Base-by-base conservation (phyloP, 2,888 invertebrate genomes). In the Exephanes ischioxanthus region DNA sequence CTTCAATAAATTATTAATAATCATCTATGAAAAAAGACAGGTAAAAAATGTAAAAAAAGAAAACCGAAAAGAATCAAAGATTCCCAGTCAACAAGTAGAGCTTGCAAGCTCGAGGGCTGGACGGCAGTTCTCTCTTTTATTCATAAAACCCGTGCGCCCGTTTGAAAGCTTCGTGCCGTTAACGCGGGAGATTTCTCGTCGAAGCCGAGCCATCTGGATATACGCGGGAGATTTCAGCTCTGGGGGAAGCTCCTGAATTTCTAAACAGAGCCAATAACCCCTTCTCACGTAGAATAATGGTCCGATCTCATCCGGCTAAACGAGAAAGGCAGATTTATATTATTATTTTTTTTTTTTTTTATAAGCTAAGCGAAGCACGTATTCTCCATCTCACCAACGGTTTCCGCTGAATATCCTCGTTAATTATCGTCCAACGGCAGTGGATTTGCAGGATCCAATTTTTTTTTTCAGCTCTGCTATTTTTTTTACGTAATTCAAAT, bases 301-400 rank as follows among this genome's bases (percentile, higher is more conserved):
- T 26, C 22, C 58, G 58, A 58, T 58, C 58, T 58, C 58, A 26
- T 22, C 58, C 9, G 26, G 58, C 11, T 58, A 22, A 58, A 58
- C 58, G 26, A 58, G 58, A 26, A 22, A 19, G 26, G 58, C 58
- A 58, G 26, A 58, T 58, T 58, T 26, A 58, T 58, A 58, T 58
- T 45, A 14, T 45, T 45, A 14, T 45, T 26, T 26, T 45, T 45
- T 45, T 45, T 26, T 26, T 26, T 41, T 58, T 58, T 26, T 58
- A 22, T 58, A 58, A 22, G 58, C 22, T 26, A 58, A 2, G 58
- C 58, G 58, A 58, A 58, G 58, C 58, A 26, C 58, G 58, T 22
- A 58, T 22, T 58, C 22, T 26, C 26, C 58, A 26, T 22, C 58
- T 26, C 58, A 9, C 3, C 45, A 45, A 45, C 45, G 45, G 45